These are phyloP conservation scores for Danio choprae DNA, from an alignment of 2,797 vertebrate genomes.

Conservation along the genomic window DNA sequence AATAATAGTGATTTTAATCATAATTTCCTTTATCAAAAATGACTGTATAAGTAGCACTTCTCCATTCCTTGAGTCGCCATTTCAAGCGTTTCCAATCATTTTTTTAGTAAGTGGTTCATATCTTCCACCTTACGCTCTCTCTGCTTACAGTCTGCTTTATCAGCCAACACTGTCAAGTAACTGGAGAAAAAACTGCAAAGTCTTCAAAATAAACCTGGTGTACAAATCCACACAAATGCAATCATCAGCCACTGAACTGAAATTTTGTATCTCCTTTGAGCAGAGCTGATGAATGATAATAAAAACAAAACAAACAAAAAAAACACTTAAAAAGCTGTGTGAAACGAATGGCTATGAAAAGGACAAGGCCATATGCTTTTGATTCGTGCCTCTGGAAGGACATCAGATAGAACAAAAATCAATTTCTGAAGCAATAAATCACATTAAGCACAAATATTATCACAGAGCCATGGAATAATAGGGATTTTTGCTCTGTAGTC, in stretches of 20 bases:
- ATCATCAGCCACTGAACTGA: constrained; percentile 34
- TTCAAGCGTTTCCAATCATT: background rate
- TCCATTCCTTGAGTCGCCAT: background rate
- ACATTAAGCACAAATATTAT: constrained; percentile 64
- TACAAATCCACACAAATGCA: background rate
- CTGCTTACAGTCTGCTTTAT: constrained; percentile 2
- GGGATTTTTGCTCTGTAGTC: constrained; percentile 10
- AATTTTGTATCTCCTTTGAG: constrained; percentile 33
- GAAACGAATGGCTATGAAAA: constrained; percentile 57
- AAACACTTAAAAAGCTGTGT: constrained; percentile 50
- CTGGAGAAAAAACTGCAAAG: background rate
- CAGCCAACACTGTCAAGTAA: constrained; percentile 37
- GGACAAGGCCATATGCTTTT: constrained; percentile 63
- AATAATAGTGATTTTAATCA: too few species aligned
- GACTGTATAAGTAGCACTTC: background rate
- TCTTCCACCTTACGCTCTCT: background rate
- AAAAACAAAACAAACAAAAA: constrained; percentile 49
- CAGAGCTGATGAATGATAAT: constrained; percentile 41
- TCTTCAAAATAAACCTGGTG: background rate
- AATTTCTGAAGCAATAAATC: constrained; percentile 69
- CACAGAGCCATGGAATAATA: constrained; percentile 59
- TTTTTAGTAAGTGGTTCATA: background rate
- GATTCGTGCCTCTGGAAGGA: constrained; percentile 65
- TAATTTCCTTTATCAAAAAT: too few species aligned
- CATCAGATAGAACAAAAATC: constrained; percentile 70